phyloP scores from a whole-genome alignment of 2,797 vertebrate species.

The Halcyon badia region DNA sequence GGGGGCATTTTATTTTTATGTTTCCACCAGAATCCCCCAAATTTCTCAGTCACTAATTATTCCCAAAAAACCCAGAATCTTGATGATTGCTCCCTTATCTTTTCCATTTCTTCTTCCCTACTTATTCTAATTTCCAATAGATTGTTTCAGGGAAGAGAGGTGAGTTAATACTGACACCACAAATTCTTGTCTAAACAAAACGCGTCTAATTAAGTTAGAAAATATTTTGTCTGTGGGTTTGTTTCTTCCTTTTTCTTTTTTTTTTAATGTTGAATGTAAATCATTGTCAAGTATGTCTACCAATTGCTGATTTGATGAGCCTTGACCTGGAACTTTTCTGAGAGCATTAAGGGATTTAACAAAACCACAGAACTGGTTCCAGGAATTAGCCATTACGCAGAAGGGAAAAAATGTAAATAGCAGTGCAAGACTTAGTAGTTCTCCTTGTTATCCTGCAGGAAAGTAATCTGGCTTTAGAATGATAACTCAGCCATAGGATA shows the following conservation, averaged over 20 bases:
- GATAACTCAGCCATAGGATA: not conserved
- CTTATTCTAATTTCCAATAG: not conserved
- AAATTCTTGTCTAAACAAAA: not conserved
- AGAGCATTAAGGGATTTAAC: constrained; percentile 8
- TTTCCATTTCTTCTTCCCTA: not conserved
- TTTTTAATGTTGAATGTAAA: not conserved
- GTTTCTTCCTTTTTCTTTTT: not conserved
- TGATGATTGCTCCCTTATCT: not conserved
- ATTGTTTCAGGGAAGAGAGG: not conserved
- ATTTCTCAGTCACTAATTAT: not conserved
- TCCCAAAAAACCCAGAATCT: not conserved
- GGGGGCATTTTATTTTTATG: not conserved
- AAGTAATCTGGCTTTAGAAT: not conserved
- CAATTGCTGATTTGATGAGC: constrained; percentile 6
- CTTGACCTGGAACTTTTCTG: not conserved
- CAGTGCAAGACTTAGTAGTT: not conserved
- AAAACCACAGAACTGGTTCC: constrained; percentile 13
- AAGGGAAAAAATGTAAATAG: not conserved
- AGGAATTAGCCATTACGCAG: not conserved
- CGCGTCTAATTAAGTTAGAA: not conserved
- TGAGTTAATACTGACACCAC: not conserved
- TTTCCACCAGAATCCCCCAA: not conserved
- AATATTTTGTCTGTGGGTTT: not conserved
- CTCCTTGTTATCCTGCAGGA: not conserved
- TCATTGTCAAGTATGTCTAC: not conserved